These are phyloP conservation scores for Plebejus melissa DNA, from an alignment of 2,888 invertebrate genomes.

Conservation along the genomic window DNA sequence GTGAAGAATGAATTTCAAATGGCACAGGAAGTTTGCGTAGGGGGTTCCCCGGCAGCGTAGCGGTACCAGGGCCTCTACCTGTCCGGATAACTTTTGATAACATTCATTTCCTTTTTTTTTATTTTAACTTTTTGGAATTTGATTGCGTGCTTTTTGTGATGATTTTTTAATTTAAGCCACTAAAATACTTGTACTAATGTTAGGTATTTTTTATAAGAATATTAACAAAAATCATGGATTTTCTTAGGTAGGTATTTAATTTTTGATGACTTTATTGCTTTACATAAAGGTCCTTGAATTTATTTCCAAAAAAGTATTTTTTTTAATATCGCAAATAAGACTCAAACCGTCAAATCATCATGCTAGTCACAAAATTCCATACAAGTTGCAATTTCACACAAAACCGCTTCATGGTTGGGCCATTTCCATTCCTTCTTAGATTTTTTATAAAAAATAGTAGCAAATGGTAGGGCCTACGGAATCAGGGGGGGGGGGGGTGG, in stretches of 20 bases:
- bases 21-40: conserved; percentile 72
- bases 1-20: conserved; percentile 79
- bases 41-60: conserved; percentile 54
- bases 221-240: too few species aligned
- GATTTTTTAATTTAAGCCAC: not conserved
- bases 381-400: too few species aligned
- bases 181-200: too few species aligned
- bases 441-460: not conserved
- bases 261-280: too few species aligned
- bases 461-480: conserved; percentile 45
- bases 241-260: too few species aligned
- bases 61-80: conserved; percentile 42
- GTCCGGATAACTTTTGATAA: conserved; percentile 17
- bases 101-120: not conserved
- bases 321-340: not conserved
- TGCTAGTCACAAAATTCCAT: too few species aligned
- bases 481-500: conserved; percentile 50
- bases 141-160: not conserved
- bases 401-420: not conserved
- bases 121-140: not conserved
- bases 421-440: not conserved
- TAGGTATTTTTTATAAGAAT: too few species aligned
- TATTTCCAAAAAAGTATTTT: not conserved
- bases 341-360: too few species aligned
- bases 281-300: not conserved